Evolutionary conservation across 2,888 invertebrate genomes (phyloP).

Genomic region (Sinodicranocentrus sp.): DNA sequence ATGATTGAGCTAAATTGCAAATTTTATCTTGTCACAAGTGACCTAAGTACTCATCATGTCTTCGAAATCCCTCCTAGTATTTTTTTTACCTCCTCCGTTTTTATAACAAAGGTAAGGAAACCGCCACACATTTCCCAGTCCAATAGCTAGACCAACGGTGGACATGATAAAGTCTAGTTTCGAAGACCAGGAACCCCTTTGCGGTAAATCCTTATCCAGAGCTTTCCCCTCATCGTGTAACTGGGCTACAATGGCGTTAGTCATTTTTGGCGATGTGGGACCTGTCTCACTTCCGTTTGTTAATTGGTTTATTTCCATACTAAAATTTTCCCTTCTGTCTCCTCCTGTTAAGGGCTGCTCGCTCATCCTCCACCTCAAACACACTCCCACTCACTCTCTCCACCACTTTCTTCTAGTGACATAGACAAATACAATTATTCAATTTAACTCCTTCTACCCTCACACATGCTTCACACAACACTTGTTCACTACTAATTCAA

Average conservation of each 20-base stretch:
- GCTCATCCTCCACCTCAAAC: slow-evolving; percentile 65
- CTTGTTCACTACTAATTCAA: too few relatives aligned
- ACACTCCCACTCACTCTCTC: slow-evolving; percentile 12
- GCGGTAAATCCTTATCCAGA: slow-evolving; percentile 81
- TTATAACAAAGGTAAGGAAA: slow-evolving; percentile 98
- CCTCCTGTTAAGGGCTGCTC: slow-evolving; percentile 67
- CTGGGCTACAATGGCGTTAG: slow-evolving; percentile 76
- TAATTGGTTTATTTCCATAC: slow-evolving; percentile 76
- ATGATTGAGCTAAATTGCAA: too few relatives aligned
- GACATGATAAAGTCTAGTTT: slow-evolving; percentile 96
- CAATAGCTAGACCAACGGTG: slow-evolving; percentile 94
- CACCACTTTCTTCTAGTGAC: neutral
- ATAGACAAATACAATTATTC: too few relatives aligned
- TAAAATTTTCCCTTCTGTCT: slow-evolving; percentile 54
- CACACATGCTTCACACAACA: too few relatives aligned
- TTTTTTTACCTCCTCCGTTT: slow-evolving; percentile 88
- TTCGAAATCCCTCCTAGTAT: too few relatives aligned
- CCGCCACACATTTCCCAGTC: slow-evolving; percentile 96
- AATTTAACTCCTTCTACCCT: too few relatives aligned
- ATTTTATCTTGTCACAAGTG: too few relatives aligned
- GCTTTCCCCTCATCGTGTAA: slow-evolving; percentile 72
- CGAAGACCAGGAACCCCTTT: slow-evolving; percentile 92
- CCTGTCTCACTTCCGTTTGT: slow-evolving; percentile 72
- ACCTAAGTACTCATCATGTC: too few relatives aligned
- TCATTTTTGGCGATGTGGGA: slow-evolving; percentile 75